Percentiles rank a stretch among this genome's conserved stretches.
These are phyloP conservation scores for Gymnothorax reevesii DNA, from an alignment of 2,797 vertebrate genomes.

Conservation along the genomic window DNA sequence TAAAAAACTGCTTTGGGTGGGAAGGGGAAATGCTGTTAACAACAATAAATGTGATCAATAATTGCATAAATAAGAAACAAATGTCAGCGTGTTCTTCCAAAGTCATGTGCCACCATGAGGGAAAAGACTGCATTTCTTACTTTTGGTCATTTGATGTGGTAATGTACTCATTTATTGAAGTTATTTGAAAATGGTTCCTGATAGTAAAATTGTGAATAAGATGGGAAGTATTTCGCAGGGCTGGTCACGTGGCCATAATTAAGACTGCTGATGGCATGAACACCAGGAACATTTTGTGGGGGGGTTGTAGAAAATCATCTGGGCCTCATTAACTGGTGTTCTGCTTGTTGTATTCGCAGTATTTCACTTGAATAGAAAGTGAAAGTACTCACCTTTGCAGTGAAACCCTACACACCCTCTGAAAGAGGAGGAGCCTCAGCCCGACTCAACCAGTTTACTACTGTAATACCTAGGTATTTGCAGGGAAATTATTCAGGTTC, in stretches of 20 bases:
- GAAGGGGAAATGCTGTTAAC: constrained; percentile 50
- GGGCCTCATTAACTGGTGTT: not conserved
- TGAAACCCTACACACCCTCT: not conserved
- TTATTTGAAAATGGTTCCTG: not conserved
- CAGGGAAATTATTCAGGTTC: not conserved
- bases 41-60: constrained; percentile 60
- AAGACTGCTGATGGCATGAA: not conserved
- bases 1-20: constrained; percentile 22
- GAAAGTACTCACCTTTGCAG: not conserved
- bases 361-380: not conserved
- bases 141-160: constrained; percentile 2
- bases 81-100: constrained; percentile 45
- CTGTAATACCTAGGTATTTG: not conserved
- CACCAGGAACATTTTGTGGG: too few species aligned
- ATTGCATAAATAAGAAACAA: constrained; percentile 34
- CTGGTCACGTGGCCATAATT: not conserved
- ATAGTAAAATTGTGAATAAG: not conserved
- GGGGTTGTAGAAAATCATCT: too few species aligned
- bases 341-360: not conserved
- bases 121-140: not conserved
- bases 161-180: not conserved
- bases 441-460: not conserved
- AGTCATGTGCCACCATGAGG: not conserved
- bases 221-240: not conserved
- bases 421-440: not conserved